These are phyloP conservation scores for Cynopterus brachyotis DNA, from an alignment of 2,113 vertebrate species.

Conservation along the genomic window DNA sequence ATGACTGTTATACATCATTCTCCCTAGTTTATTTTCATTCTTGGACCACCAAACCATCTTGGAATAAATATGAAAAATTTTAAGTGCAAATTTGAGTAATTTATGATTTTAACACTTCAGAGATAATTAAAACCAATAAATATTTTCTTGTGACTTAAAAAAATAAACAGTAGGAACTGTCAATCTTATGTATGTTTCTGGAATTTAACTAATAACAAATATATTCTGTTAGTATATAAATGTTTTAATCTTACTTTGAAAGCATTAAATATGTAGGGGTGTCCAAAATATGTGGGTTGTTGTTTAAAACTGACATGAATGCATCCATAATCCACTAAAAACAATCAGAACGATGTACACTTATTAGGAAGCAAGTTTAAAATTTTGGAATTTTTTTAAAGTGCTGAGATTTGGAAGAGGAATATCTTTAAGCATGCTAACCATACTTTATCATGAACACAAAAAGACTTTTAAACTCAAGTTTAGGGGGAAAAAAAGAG, in stretches of 20 bases:
- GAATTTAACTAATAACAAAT: constrained; percentile 71
- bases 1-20: constrained; percentile 45
- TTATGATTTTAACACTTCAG: constrained; percentile 66
- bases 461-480: constrained; percentile 60
- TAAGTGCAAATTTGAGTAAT: constrained; percentile 67
- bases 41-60: constrained; percentile 72
- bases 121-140: constrained; percentile 59
- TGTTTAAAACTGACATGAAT: constrained; percentile 57
- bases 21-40: constrained; percentile 63
- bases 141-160: constrained; percentile 65
- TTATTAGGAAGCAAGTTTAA: constrained; percentile 62
- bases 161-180: constrained; percentile 51
- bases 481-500: neutral
- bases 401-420: constrained; percentile 51
- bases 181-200: constrained; percentile 47
- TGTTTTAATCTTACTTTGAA: constrained; percentile 60
- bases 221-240: constrained; percentile 68
- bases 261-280: constrained; percentile 59
- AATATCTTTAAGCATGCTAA: constrained; percentile 28
- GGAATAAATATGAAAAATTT: constrained; percentile 69
- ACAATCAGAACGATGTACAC: neutral
- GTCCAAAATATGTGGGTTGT: constrained; percentile 50
- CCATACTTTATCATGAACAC: neutral
- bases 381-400: constrained; percentile 41
- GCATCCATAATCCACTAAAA: constrained; percentile 54